phyloP scores from a whole-genome alignment of 2,113 vertebrate species.

The Ceuthmochares aereus region DNA sequence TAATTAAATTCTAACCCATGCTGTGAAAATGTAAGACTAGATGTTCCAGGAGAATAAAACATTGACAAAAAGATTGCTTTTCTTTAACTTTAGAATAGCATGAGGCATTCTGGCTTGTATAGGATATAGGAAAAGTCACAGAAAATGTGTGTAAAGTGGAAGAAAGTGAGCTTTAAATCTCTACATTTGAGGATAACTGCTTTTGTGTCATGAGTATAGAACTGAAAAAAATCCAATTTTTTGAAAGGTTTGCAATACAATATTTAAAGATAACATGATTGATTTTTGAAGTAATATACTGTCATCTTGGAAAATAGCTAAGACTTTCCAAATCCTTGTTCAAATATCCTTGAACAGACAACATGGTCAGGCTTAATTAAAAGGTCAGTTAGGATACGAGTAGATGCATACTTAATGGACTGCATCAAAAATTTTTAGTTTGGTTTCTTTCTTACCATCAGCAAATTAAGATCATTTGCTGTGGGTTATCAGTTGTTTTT shows the following conservation, averaged over 20 bases:
- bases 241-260: not conserved
- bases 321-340: constrained; percentile 41
- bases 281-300: constrained; percentile 10
- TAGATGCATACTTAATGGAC: not conserved
- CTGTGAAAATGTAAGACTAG: not conserved
- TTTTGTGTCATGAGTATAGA: not conserved
- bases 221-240: not conserved
- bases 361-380: not conserved
- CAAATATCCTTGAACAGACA: constrained; percentile 36
- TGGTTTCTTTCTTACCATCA: not conserved
- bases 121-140: not conserved
- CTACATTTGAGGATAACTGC: not conserved
- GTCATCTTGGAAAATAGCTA: constrained; percentile 36
- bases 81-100: not conserved
- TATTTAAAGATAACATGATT: not conserved
- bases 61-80: not conserved
- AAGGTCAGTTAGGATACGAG: not conserved
- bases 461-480: not conserved
- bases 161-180: not conserved
- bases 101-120: not conserved
- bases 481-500: rapidly evolving
- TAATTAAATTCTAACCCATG: not conserved
- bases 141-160: not conserved
- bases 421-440: not conserved
- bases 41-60: not conserved